Evolutionary conservation across 2,888 invertebrate species (phyloP).

Genomic region (Pogonocherus hispidulus): DNA sequence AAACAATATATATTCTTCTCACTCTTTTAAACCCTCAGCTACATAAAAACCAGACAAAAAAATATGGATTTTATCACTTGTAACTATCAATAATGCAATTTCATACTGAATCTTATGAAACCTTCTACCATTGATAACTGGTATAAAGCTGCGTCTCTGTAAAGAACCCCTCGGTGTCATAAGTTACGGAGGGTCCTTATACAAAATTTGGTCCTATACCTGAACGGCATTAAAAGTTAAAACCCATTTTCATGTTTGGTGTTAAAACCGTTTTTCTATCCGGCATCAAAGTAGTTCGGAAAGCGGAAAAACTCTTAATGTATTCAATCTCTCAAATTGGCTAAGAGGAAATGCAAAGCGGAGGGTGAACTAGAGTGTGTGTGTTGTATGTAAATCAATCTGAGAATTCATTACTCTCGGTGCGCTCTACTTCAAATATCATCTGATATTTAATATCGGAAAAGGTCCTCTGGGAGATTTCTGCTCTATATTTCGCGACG

Average conservation of each 20-base stretch:
- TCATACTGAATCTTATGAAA: too few species aligned
- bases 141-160: not conserved
- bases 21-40: too few species aligned
- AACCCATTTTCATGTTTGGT: conserved; percentile 41
- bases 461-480: conserved; percentile 39
- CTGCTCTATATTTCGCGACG: conserved; percentile 22
- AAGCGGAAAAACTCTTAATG: conserved; percentile 33
- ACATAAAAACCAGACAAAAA: too few species aligned
- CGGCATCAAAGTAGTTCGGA: conserved; percentile 36
- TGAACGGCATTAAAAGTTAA: conserved; percentile 43
- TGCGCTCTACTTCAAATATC: conserved; percentile 47
- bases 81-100: too few species aligned
- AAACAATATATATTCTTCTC: too few species aligned
- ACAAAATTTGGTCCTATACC: conserved; percentile 24
- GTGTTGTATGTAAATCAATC: conserved; percentile 52
- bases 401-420: conserved; percentile 47
- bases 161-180: conserved; percentile 18
- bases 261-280: conserved; percentile 34
- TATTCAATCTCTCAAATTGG: conserved; percentile 42
- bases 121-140: too few species aligned
- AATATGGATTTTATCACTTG: too few species aligned
- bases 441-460: conserved; percentile 48
- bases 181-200: conserved; percentile 10
- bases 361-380: conserved; percentile 45
- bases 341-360: conserved; percentile 28